phyloP scores from a whole-genome alignment of 2,797 vertebrate species.

The Cryptoblepharus egeriae region DNA sequence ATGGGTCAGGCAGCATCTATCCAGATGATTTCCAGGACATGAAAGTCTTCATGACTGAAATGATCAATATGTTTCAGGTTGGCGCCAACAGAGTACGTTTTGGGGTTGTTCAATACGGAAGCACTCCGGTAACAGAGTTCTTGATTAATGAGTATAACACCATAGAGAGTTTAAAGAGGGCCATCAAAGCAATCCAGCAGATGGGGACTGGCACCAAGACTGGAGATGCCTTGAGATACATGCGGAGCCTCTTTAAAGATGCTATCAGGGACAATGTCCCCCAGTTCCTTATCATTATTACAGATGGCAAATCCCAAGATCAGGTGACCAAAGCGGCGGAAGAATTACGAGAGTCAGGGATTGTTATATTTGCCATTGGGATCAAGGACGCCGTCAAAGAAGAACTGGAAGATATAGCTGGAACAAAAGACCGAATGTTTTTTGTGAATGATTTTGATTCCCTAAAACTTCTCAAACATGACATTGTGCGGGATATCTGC shows the following conservation, averaged over 20 bases:
- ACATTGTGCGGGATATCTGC: conserved; percentile 84
- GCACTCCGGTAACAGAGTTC: conserved; percentile 72
- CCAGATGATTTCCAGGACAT: conserved; percentile 80
- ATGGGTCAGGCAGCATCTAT: conserved; percentile 83
- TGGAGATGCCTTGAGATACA: conserved; percentile 77
- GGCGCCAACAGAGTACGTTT: conserved; percentile 78
- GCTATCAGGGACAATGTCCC: conserved; percentile 67
- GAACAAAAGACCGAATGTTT: conserved; percentile 74
- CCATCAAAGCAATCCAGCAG: conserved; percentile 76
- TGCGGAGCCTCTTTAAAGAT: conserved; percentile 73
- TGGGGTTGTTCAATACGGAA: conserved; percentile 81
- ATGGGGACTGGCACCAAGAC: conserved; percentile 77
- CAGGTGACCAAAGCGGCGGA: conserved; percentile 74
- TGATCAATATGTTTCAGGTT: conserved; percentile 77
- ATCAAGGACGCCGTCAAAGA: conserved; percentile 70
- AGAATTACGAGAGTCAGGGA: conserved; percentile 66
- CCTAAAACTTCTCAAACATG: conserved; percentile 79
- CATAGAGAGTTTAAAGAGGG: conserved; percentile 64
- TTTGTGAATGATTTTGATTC: conserved; percentile 84
- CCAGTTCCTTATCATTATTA: conserved; percentile 84
- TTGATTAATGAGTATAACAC: conserved; percentile 65
- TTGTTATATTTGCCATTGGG: conserved; percentile 84
- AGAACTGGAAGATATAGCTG: conserved; percentile 80
- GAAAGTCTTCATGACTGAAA: conserved; percentile 83
- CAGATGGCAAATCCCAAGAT: conserved; percentile 82